Evolutionary conservation across 2,113 vertebrate species (phyloP), one percentile per base, ranked within the genome.

Genomic region (Engystomops pustulosus): DNA sequence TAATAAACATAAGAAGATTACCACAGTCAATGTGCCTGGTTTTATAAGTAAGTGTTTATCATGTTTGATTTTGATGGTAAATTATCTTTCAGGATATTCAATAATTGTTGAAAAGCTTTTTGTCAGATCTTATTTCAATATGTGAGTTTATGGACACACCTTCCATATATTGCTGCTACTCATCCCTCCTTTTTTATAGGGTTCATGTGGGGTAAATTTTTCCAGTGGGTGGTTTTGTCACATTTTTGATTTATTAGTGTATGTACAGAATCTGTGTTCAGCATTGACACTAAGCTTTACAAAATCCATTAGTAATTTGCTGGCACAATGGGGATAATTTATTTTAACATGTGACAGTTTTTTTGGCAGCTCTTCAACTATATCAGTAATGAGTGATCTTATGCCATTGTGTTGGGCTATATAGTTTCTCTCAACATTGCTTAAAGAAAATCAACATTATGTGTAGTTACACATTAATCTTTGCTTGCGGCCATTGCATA

Each of bases 121-220:
- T n/a, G n/a, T n/a, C n/a, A n/a, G n/a, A n/a, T n/a, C n/a, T n/a
- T n/a, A n/a, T n/a, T n/a, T n/a, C n/a, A n/a, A n/a, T n/a, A 41
- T 41, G 5, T 41, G 38, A 41, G 38, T 41, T 6, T 45, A 11
- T 45, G 44, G 44, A 45, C 44, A 45, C 44, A 45, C 44, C 44
- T 45, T 45, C 9, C 44, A 41, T 8, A 41, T 41, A 41, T 41
- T 41, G 38, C 38, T n/a, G n/a, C n/a, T n/a, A n/a, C n/a, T n/a
- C n/a, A n/a, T n/a, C n/a, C n/a, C n/a, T 5, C 38, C 8, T 45
- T 12, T 45, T 45, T 45, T 12, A 45, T 11, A 80, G 4, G 68
- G 82, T 84, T 84, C 60, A 84, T 14, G n/a, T 77, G 14, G 47
- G 82, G 82, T 84, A 77, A 84, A 67, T 49, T 7, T 25, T 77